Percentiles rank a stretch among this genome's conserved stretches.
Conservation (phyloP, 2,888 invertebrate species). For the Cheilosia pagana region DNA sequence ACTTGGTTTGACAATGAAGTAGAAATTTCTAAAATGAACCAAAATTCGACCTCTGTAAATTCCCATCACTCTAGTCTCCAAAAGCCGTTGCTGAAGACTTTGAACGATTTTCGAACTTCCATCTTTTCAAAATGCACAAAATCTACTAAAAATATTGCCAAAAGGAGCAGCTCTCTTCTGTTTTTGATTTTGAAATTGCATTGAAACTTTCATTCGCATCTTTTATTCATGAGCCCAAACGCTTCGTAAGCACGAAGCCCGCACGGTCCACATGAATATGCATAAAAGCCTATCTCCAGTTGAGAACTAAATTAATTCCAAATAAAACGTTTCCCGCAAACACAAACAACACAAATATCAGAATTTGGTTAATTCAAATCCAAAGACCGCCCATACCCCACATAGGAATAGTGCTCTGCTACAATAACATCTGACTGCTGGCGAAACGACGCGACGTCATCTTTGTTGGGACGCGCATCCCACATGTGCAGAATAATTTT, state of each 20-base stretch:
- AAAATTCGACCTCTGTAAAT: too few species aligned
- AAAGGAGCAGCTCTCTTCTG: neutral
- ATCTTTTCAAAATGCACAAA: too few species aligned
- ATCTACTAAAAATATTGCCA: too few species aligned
- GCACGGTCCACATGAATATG: conserved; percentile 65
- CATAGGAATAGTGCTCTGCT: too few species aligned
- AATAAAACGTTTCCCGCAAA: conserved; percentile 64
- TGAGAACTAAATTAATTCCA: conserved; percentile 65
- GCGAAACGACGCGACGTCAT: conserved; percentile 22
- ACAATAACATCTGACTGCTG: conserved; percentile 54
- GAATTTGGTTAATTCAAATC: conserved; percentile 51
- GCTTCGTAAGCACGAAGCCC: conserved; percentile 45
- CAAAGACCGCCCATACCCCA: too few species aligned
- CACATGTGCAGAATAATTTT: conserved; percentile 32
- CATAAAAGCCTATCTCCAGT: conserved; percentile 34
- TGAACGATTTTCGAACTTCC: too few species aligned
- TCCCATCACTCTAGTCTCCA: too few species aligned
- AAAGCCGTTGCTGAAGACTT: too few species aligned
- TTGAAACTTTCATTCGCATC: conserved; percentile 34
- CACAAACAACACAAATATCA: conserved; percentile 68
- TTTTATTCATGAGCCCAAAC: conserved; percentile 62
- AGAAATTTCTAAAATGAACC: too few species aligned
- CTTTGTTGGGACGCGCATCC: neutral
- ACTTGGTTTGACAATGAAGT: too few species aligned
- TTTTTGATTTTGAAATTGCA: neutral